Percentiles rank a stretch among this genome's conserved stretches.
Conservation (phyloP, 2,888 invertebrate genomes). For the Cosmia pyralina region DNA sequence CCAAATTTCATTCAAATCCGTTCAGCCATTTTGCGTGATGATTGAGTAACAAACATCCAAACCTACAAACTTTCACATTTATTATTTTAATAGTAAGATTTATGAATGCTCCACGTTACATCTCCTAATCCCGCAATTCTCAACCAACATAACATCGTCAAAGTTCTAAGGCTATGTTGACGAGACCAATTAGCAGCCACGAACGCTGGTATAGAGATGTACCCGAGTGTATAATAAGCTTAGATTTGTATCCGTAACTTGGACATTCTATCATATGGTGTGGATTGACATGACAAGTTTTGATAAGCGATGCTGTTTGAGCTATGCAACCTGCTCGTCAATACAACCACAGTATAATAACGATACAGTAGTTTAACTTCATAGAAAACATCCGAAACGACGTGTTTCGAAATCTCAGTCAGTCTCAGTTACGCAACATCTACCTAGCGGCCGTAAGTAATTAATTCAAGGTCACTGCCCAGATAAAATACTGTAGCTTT, state of each 20-base stretch:
- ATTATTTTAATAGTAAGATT: background rate
- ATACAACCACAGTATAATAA: too few species aligned
- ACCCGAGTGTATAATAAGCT: constrained; percentile 10
- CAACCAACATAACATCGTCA: background rate
- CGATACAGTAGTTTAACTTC: too few species aligned
- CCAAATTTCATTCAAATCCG: background rate
- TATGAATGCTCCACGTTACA: background rate
- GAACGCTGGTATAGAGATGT: constrained; percentile 42
- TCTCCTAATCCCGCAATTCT: too few species aligned
- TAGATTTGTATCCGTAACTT: constrained; percentile 29
- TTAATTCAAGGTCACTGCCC: too few species aligned
- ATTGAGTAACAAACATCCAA: background rate
- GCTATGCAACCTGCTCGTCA: too few species aligned
- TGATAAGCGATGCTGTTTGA: background rate
- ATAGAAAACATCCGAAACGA: too few species aligned
- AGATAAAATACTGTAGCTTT: too few species aligned
- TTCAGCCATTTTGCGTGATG: background rate
- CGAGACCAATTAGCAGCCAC: constrained; percentile 45
- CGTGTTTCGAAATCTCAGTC: too few species aligned
- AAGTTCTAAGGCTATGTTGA: constrained; percentile 36
- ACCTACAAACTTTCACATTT: background rate
- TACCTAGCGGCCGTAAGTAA: too few species aligned
- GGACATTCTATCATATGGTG: background rate
- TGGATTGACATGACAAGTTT: background rate
- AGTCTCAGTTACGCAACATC: too few species aligned